These are phyloP conservation scores for Phrynosoma blainvillii DNA, from an alignment of 2,113 vertebrate species.

Conservation along the genomic window DNA sequence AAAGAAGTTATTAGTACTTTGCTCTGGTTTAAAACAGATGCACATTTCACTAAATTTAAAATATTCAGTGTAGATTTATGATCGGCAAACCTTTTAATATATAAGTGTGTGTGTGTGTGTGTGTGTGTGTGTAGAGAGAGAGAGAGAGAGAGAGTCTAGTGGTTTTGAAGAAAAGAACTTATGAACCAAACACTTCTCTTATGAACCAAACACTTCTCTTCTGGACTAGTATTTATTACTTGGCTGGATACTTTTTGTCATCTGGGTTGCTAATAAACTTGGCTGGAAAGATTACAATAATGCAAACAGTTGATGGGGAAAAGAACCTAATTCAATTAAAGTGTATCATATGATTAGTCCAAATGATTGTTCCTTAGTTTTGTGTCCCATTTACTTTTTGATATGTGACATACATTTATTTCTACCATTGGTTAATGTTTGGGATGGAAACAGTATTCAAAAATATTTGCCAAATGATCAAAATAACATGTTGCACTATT, in stretches of 20 bases:
- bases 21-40: slow-evolving; percentile 55
- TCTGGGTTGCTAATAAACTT: slow-evolving; percentile 22
- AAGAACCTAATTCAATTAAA: neutral
- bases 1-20: slow-evolving; percentile 60
- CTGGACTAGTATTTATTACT: neutral
- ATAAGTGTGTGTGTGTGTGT: neutral
- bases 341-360: neutral
- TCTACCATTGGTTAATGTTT: too few species aligned
- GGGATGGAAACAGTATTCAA: too few species aligned
- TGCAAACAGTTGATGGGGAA: neutral
- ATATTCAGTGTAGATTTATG: slow-evolving; percentile 59
- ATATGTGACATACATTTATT: too few species aligned
- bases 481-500: too few species aligned
- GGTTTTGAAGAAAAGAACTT: slow-evolving; percentile 62
- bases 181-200: too few species aligned
- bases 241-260: neutral
- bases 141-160: slow-evolving; percentile 40
- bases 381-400: neutral
- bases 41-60: slow-evolving; percentile 61
- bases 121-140: too few species aligned
- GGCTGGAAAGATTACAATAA: neutral
- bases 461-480: too few species aligned
- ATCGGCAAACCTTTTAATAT: slow-evolving; percentile 38
- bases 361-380: fast-evolving
- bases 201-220: too few species aligned